Base-by-base conservation (phyloP, 2,888 invertebrate species). In the Therioaphis trifolii region DNA sequence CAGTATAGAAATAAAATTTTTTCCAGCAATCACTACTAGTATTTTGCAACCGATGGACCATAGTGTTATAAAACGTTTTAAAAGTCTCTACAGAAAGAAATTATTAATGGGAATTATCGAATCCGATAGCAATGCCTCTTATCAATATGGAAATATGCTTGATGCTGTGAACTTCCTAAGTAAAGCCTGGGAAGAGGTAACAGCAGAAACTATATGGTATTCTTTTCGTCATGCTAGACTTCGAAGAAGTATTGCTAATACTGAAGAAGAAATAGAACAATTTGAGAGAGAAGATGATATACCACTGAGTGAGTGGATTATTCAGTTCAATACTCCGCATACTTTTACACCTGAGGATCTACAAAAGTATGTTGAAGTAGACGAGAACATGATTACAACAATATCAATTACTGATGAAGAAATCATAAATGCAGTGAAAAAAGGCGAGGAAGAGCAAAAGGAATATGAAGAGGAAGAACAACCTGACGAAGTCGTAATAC, bases 391-490 rank as follows among this genome's bases (percentile, higher is more conserved):
- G 12, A 7, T 69, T 69, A 69, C 4, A 69, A 69, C 15, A 43
- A 69, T 69, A n/a, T n/a, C 24, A 29, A 46, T 69, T 46, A 69
- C 46, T 69, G 69, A 69, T 69, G 43, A 46, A 69, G 46, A 69
- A 69, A 46, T 46, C 24, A 43, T 68, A 43, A 43, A 68, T 68
- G 12, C 52, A 52, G 15, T 14, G 15, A 52, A 7, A 52, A 52
- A 52, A 52, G 52, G 52, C 15, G 15, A 14, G 12, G 52, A 52
- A 15, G 52, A 52, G 52, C 15, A 52, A 52, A 52, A 52, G 52
- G 15, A 52, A 52, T 7, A 52, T 52, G 52, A 15, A 52, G 52
- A 14, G 52, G n/a, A n/a, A n/a, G n/a, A n/a, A n/a, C n/a, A n/a
- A n/a, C n/a, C n/a, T n/a, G n/a, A n/a, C n/a, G n/a, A n/a, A n/a